Percentiles rank a stretch among this genome's conserved stretches.
phyloP scores from a whole-genome alignment of 2,888 invertebrate genomes.

The Pollenia labialis region DNA sequence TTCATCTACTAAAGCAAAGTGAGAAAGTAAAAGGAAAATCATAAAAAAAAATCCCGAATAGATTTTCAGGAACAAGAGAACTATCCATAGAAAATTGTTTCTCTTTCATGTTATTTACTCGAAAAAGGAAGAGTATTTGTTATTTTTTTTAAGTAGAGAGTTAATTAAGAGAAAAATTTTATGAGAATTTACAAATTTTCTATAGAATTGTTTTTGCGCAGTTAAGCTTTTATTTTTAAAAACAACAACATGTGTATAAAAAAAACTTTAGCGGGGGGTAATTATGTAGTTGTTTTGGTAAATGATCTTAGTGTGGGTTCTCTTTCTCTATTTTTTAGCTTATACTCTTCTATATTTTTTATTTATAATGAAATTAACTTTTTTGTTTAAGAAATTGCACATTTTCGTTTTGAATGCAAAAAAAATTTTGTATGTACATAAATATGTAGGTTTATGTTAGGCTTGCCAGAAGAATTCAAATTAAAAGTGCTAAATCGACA shows the following conservation, averaged over 20 bases:
- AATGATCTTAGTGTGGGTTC: constrained; percentile 70
- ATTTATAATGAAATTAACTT: constrained; percentile 18
- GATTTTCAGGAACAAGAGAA: constrained; percentile 32
- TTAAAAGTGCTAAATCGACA: no score
- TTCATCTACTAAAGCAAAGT: constrained; percentile 43
- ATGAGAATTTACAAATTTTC: constrained; percentile 26
- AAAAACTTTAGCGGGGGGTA: constrained; percentile 57
- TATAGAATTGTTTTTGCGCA: constrained; percentile 69
- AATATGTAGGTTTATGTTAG: background rate
- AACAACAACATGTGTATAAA: background rate
- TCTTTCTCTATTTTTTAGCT: constrained; percentile 29
- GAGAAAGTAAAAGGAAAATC: background rate
- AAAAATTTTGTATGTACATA: no score
- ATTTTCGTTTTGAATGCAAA: constrained; percentile 20
- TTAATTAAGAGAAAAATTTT: background rate
- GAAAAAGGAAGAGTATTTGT: background rate
- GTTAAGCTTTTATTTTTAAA: constrained; percentile 69
- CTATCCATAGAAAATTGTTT: constrained; percentile 9
- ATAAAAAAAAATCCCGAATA: constrained; percentile 15
- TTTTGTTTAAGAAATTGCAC: constrained; percentile 11
- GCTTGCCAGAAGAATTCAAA: no score
- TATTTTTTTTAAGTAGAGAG: constrained; percentile 17
- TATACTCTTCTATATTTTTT: constrained; percentile 4
- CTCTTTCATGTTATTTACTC: background rate
- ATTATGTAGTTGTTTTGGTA: constrained; percentile 41